These are phyloP conservation scores for Pluvianellus socialis DNA, from an alignment of 2,113 vertebrate species.

Conservation along the genomic window DNA sequence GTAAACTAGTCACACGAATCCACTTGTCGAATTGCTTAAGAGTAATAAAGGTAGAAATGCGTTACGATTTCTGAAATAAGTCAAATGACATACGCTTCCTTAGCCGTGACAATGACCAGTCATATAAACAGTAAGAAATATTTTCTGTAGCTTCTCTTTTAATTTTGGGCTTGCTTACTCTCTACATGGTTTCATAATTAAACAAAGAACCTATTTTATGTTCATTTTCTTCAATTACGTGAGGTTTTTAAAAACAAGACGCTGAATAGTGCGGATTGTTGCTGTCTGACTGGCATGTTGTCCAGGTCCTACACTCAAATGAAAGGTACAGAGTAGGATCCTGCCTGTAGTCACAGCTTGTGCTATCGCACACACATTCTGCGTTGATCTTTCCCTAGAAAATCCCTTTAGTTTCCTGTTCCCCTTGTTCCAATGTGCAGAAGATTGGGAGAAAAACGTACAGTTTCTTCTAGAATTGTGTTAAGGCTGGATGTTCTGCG, in stretches of 20 bases:
- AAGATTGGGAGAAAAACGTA: not conserved
- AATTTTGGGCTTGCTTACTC: not conserved
- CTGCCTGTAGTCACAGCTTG: not conserved
- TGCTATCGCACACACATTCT: not conserved
- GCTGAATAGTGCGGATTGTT: not conserved
- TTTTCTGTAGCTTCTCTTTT: not conserved
- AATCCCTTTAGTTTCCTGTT: not conserved
- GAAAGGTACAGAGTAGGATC: not conserved
- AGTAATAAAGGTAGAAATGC: accelerated
- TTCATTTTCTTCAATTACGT: not conserved
- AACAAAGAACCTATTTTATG: not conserved
- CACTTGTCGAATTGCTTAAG: accelerated
- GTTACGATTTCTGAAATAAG: accelerated
- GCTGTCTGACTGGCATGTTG: not conserved
- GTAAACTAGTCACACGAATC: not conserved
- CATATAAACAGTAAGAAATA: accelerated
- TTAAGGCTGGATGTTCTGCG: not conserved
- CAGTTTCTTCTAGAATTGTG: not conserved
- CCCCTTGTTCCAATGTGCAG: not conserved
- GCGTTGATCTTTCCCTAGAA: not conserved
- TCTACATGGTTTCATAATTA: not conserved
- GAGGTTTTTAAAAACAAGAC: not conserved
- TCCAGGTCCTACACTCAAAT: not conserved
- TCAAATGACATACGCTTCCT: accelerated
- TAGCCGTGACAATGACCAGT: accelerated